Conservation (phyloP, 2,797 vertebrate genomes). For the Pangasius macronema region DNA sequence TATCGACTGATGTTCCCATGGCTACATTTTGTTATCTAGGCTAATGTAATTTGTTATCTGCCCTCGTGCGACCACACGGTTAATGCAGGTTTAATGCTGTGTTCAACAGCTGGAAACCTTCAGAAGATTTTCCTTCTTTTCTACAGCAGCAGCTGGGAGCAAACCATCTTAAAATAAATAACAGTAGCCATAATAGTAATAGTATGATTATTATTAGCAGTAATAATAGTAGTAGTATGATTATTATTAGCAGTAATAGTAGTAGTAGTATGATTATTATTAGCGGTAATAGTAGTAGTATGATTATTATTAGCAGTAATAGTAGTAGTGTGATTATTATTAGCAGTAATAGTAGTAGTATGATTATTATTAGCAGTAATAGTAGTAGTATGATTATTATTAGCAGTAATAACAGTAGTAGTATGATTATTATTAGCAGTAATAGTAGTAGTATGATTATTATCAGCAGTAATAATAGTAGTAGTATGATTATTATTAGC, state of each 20-base stretch:
- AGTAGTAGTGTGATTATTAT: neutral
- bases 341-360: neutral
- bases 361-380: neutral
- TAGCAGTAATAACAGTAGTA: neutral
- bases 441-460: neutral
- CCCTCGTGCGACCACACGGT: neutral
- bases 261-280: neutral
- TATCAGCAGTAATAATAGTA: neutral
- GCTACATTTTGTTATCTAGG: neutral
- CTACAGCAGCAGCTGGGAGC: neutral
- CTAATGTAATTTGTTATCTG: neutral
- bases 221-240: neutral
- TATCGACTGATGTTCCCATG: slow-evolving; percentile 1
- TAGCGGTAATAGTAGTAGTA: neutral
- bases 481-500: neutral
- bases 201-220: neutral
- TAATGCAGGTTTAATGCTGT: neutral
- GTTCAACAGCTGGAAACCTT: neutral
- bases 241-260: neutral
- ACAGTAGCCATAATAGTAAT: neutral
- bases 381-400: neutral
- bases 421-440: neutral
- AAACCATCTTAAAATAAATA: neutral
- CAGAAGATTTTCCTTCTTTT: neutral
- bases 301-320: neutral